Percentiles rank a stretch among this genome's conserved stretches.
Conservation (phyloP, 2,113 vertebrate genomes). For the Patagioenas fasciata region DNA sequence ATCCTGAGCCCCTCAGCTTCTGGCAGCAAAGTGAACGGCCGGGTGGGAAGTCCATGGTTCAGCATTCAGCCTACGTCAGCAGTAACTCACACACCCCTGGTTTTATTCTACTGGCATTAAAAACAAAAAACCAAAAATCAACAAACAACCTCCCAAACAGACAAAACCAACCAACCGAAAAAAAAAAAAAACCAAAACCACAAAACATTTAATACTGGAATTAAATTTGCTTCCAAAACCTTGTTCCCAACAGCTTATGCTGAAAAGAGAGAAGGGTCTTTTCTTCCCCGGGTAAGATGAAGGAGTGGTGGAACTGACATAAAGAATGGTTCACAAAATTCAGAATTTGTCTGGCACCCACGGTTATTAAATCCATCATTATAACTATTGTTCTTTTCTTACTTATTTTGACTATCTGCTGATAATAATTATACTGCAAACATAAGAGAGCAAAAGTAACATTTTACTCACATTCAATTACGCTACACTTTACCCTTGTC, state of each 20-base stretch:
- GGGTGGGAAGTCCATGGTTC: background rate
- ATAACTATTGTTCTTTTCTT: background rate
- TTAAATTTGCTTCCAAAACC: background rate
- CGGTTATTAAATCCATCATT: background rate
- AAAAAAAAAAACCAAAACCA: background rate
- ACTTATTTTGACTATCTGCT: background rate
- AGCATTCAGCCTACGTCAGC: background rate
- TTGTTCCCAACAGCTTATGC: background rate
- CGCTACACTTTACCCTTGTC: background rate
- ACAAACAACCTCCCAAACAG: too few species aligned
- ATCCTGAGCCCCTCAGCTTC: background rate
- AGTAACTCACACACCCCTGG: background rate
- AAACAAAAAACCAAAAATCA: background rate
- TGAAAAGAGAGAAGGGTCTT: background rate
- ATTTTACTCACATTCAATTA: background rate
- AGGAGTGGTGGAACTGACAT: background rate
- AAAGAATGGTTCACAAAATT: background rate
- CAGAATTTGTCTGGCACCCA: background rate
- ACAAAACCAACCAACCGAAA: background rate
- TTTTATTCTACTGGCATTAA: background rate
- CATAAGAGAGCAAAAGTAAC: background rate
- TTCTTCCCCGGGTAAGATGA: background rate
- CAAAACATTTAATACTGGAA: background rate
- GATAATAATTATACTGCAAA: background rate
- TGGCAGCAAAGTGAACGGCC: background rate